Percentiles rank a stretch among this genome's conserved stretches.
Evolutionary conservation across 2,888 invertebrate genomes (phyloP).

Genomic region (Acronicta aceris): DNA sequence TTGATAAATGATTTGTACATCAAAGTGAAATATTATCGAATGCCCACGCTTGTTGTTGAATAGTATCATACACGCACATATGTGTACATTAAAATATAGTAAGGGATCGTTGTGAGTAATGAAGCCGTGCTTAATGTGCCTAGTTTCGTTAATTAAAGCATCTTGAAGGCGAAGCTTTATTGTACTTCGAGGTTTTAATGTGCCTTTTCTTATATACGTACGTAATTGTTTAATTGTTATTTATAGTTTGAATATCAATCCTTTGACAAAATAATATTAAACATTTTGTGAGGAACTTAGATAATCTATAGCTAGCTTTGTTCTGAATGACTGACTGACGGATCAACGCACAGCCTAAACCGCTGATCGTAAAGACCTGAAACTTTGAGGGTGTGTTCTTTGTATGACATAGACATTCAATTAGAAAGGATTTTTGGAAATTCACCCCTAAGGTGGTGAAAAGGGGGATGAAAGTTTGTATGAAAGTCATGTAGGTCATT

Average conservation of each 20-base stretch:
- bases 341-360: no score
- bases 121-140: constrained; percentile 10
- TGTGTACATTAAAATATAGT: constrained; percentile 13
- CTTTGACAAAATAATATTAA: no score
- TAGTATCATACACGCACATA: background rate
- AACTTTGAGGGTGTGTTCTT: no score
- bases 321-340: no score
- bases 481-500: no score
- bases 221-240: background rate
- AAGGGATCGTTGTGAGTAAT: constrained; percentile 29
- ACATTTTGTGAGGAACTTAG: no score
- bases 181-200: constrained; percentile 13
- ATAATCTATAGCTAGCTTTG: no score
- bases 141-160: constrained; percentile 34
- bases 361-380: no score
- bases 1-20: constrained; percentile 42
- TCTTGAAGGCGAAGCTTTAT: constrained; percentile 23
- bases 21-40: constrained; percentile 33
- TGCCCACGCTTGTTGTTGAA: constrained; percentile 16
- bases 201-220: background rate
- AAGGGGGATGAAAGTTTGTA: no score
- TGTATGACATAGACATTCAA: no score
- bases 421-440: no score
- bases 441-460: no score
- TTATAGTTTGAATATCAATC: background rate